Evolutionary conservation across 2,113 vertebrate genomes (phyloP).

Genomic region (Capra hircus): DNA sequence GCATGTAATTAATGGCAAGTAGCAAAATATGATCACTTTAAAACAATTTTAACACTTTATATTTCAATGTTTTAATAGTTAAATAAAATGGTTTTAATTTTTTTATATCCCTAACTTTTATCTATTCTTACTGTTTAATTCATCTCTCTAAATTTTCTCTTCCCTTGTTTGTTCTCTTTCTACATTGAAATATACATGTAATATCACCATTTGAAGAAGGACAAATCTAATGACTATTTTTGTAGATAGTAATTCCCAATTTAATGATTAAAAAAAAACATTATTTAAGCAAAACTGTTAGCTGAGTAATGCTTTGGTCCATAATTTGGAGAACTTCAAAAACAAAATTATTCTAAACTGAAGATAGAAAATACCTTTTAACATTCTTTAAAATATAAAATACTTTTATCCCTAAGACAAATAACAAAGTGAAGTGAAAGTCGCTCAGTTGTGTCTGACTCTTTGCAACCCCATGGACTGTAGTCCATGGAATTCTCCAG

Average conservation of each 20-base stretch:
- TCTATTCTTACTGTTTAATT: background rate
- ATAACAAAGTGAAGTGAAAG: background rate
- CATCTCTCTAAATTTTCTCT: background rate
- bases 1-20: conserved; percentile 87
- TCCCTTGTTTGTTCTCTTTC: background rate
- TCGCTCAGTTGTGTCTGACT: background rate
- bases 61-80: background rate
- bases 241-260: background rate
- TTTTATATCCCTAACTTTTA: background rate
- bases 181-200: background rate
- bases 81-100: background rate
- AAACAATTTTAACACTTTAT: background rate
- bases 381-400: background rate
- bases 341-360: background rate
- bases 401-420: background rate
- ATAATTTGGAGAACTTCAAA: background rate
- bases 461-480: background rate
- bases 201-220: background rate
- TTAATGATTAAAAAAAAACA: background rate
- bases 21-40: conserved; percentile 45
- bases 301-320: background rate
- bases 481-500: background rate
- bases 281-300: background rate
- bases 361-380: background rate
- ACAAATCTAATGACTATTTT: background rate